phyloP scores from a whole-genome alignment of 2,113 vertebrate genomes.

The Notarius quadriscutis region DNA sequence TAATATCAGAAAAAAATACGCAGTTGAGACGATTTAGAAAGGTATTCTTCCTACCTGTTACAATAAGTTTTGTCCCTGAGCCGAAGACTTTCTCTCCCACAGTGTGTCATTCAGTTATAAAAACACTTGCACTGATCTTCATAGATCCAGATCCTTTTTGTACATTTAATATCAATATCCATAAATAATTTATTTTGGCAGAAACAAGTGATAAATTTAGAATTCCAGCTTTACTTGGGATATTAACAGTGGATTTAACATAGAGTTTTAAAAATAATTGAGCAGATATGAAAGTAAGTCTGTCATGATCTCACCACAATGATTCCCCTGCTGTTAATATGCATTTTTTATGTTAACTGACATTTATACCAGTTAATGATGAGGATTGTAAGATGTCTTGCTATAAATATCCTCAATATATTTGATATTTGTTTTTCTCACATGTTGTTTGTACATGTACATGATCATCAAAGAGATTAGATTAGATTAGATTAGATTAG shows the following conservation, averaged over 20 bases:
- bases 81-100: slow-evolving; percentile 55
- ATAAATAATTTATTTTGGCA: background rate
- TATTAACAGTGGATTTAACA: background rate
- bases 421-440: background rate
- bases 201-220: background rate
- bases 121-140: slow-evolving; percentile 8
- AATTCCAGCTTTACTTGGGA: background rate
- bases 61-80: slow-evolving; percentile 52
- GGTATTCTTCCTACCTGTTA: slow-evolving; percentile 46
- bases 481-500: too few relatives aligned
- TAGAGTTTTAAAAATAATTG: slow-evolving; percentile 9
- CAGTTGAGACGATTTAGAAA: background rate
- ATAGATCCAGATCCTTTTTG: background rate
- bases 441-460: background rate
- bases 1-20: background rate
- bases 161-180: background rate
- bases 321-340: background rate
- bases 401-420: background rate
- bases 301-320: slow-evolving; percentile 1
- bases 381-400: background rate
- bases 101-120: slow-evolving; percentile 24
- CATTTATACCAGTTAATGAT: background rate
- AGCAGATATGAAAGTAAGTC: background rate
- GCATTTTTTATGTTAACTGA: slow-evolving; percentile 1
- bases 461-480: background rate